These are phyloP conservation scores for Drosophila kuntzei DNA, from an alignment of 2,888 invertebrate species.

Conservation along the genomic window DNA sequence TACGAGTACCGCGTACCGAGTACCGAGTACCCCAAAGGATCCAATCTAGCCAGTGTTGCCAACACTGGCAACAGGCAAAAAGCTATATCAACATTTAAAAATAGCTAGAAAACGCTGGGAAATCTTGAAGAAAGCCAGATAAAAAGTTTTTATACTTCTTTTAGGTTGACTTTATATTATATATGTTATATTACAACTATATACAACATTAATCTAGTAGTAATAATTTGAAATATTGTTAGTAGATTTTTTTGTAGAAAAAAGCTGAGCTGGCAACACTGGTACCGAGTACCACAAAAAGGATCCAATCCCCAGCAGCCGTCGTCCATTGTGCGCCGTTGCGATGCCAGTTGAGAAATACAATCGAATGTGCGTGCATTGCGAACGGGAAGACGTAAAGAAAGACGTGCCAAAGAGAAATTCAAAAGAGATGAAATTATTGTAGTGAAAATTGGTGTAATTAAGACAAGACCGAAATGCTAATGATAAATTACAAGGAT, in stretches of 20 bases:
- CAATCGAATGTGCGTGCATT: slow-evolving; percentile 80
- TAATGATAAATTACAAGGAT: slow-evolving; percentile 54
- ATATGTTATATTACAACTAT: too few species aligned
- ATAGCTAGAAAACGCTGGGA: too few species aligned
- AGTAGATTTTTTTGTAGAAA: too few species aligned
- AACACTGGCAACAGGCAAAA: too few species aligned
- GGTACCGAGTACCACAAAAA: slow-evolving; percentile 29
- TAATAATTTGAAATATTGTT: too few species aligned
- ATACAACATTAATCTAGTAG: too few species aligned
- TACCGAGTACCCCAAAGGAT: slow-evolving; percentile 45
- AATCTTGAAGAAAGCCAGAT: too few species aligned
- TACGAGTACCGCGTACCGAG: slow-evolving; percentile 4
- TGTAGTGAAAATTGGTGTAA: slow-evolving; percentile 68
- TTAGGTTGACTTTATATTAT: too few species aligned
- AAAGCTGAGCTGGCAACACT: too few species aligned
- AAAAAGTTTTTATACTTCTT: too few species aligned
- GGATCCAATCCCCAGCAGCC: slow-evolving; percentile 68
- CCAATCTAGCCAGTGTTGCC: too few species aligned
- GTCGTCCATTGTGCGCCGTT: slow-evolving; percentile 70
- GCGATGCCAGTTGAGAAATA: slow-evolving; percentile 69
- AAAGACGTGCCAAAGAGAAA: slow-evolving; percentile 38
- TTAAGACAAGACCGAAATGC: slow-evolving; percentile 41
- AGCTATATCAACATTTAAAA: too few species aligned
- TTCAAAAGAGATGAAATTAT: slow-evolving; percentile 59
- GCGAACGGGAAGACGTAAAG: slow-evolving; percentile 55